Evolutionary conservation across 2,888 invertebrate genomes (phyloP), one percentile per base, ranked within the genome.

Genomic region (Pseudeuparius sepicola): DNA sequence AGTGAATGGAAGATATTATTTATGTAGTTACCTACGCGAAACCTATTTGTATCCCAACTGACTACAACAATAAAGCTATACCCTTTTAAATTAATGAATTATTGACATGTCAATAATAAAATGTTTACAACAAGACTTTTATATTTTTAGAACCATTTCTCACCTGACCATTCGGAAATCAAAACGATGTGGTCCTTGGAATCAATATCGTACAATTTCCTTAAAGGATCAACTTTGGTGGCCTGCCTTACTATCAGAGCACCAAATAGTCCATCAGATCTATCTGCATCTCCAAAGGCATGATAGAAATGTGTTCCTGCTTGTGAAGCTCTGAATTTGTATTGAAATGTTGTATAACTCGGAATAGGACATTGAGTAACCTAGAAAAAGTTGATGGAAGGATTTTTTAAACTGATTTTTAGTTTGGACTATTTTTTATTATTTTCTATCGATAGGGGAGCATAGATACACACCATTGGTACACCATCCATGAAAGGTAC

Each of bases 401-500:
- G n/a, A n/a, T n/a, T n/a, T n/a, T n/a, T n/a, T n/a, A n/a, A n/a
- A n/a, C n/a, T n/a, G n/a, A n/a, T n/a, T n/a, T n/a, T n/a, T n/a
- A n/a, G n/a, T n/a, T n/a, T n/a, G n/a, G n/a, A n/a, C n/a, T n/a
- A n/a, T n/a, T n/a, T n/a, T n/a, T n/a, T n/a, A n/a, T n/a, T n/a
- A n/a, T n/a, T n/a, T n/a, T n/a, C n/a, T n/a, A n/a, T n/a, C n/a
- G n/a, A n/a, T n/a, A n/a, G n/a, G n/a, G n/a, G n/a, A n/a, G n/a
- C n/a, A n/a, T n/a, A n/a, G n/a, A n/a, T n/a, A n/a, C n/a, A n/a
- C n/a, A 83, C 65, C 69, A 80, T 71, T 0, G 82, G 78, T 3
- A 76, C 77, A 2, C 83, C 83, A 46, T 84, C 83, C 80, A 82
- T 81, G 49, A 69, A 75, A 0, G 80, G 80, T 2, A 78, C 70